phyloP scores from a whole-genome alignment of 2,797 vertebrate genomes.

The Carcharodon carcharias region DNA sequence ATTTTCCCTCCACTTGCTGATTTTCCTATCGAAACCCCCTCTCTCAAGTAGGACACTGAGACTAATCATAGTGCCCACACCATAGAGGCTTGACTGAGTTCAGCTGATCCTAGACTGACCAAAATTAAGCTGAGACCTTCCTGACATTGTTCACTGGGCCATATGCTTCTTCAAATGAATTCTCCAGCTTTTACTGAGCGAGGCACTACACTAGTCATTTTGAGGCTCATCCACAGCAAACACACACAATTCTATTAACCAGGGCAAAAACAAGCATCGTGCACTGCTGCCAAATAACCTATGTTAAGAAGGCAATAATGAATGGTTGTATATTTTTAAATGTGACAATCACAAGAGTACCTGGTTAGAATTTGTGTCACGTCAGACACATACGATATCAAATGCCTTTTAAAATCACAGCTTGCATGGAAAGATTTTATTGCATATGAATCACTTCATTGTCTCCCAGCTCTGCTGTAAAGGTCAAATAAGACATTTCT shows the following conservation, averaged over 20 bases:
- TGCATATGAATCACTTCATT: conserved; percentile 29
- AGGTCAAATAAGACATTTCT: conserved; percentile 10
- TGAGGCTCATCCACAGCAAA: background rate
- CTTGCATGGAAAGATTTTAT: background rate
- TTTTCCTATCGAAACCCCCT: background rate
- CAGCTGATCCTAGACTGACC: background rate
- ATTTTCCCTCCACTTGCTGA: background rate
- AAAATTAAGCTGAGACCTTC: background rate
- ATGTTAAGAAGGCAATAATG: conserved; percentile 28
- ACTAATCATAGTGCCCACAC: background rate
- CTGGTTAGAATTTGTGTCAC: conserved; percentile 12
- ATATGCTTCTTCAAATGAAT: background rate
- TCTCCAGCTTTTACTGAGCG: background rate
- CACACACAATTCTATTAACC: background rate
- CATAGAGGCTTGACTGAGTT: background rate
- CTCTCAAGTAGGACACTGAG: background rate
- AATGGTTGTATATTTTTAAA: conserved; percentile 26
- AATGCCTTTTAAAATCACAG: conserved; percentile 31
- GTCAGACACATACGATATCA: background rate
- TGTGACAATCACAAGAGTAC: conserved; percentile 21
- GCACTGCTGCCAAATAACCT: conserved; percentile 14
- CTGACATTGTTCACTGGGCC: background rate
- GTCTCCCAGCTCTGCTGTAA: conserved; percentile 5
- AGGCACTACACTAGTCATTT: background rate
- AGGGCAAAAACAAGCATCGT: background rate